Conservation (phyloP, 1,140 invertebrate genomes). For the Procambarus virginalis region DNA sequence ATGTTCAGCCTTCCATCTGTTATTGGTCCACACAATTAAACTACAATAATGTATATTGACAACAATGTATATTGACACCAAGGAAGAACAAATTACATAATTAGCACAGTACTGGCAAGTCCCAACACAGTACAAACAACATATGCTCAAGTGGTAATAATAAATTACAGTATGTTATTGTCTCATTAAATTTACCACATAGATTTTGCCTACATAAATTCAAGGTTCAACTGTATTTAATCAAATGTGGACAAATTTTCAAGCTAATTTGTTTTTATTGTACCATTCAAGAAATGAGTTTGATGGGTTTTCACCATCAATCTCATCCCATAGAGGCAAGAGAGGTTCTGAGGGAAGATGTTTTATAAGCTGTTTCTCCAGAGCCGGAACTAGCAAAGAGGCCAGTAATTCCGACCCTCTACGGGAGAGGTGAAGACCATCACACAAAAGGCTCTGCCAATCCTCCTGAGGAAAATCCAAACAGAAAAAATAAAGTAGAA, state of each 20-base stretch:
- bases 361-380: not conserved
- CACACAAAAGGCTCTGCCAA: conserved; percentile 29
- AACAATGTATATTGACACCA: too few relatives aligned
- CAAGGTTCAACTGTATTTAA: not conserved
- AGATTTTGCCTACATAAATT: too few relatives aligned
- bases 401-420: conserved; percentile 44
- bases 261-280: not conserved
- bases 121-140: too few relatives aligned
- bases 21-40: too few relatives aligned
- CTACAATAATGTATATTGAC: too few relatives aligned
- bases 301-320: not conserved
- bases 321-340: conserved; percentile 19
- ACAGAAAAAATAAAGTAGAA: not conserved
- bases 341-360: not conserved
- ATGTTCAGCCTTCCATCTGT: too few relatives aligned
- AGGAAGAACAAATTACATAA: too few relatives aligned
- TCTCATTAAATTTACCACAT: too few relatives aligned
- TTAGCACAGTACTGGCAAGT: too few relatives aligned
- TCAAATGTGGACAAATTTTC: not conserved
- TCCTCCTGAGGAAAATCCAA: conserved; percentile 6
- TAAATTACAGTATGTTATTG: too few relatives aligned
- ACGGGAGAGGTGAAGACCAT: conserved; percentile 46
- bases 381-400: conserved; percentile 1
- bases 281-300: not conserved
- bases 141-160: too few relatives aligned